Evolutionary conservation across 1,140 invertebrate genomes (phyloP).

Genomic region (Yoshiicerus persimilis): DNA sequence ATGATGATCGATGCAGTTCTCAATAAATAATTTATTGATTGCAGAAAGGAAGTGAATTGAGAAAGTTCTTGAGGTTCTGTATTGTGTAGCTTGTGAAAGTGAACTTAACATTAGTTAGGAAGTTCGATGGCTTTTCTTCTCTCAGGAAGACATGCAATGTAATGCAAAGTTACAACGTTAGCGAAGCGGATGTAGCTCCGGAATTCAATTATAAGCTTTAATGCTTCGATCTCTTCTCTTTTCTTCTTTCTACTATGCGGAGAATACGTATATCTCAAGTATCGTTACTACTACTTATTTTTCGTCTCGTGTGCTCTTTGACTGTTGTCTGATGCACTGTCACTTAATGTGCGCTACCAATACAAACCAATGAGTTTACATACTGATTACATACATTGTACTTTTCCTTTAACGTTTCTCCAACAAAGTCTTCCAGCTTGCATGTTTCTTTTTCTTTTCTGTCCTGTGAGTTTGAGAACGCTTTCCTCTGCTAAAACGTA

Average conservation of each 20-base stretch:
- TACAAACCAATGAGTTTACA: neutral
- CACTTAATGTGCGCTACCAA: neutral
- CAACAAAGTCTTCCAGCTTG: neutral
- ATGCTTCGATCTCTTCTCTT: neutral
- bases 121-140: neutral
- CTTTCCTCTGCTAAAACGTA: neutral
- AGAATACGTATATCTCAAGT: neutral
- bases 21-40: constrained; percentile 4
- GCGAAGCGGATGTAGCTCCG: neutral
- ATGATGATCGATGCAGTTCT: neutral
- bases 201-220: constrained; percentile 3
- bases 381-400: neutral
- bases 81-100: neutral
- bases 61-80: neutral
- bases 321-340: neutral
- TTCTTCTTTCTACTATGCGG: neutral
- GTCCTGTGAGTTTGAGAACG: neutral
- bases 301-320: neutral
- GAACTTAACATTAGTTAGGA: neutral
- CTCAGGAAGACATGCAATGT: neutral
- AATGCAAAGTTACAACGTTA: neutral
- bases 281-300: neutral
- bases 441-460: neutral
- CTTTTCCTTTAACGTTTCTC: neutral
- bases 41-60: neutral